Percentiles rank a stretch among this genome's conserved stretches.
phyloP scores from a whole-genome alignment of 2,113 vertebrate genomes.

The Eclectus roratus region DNA sequence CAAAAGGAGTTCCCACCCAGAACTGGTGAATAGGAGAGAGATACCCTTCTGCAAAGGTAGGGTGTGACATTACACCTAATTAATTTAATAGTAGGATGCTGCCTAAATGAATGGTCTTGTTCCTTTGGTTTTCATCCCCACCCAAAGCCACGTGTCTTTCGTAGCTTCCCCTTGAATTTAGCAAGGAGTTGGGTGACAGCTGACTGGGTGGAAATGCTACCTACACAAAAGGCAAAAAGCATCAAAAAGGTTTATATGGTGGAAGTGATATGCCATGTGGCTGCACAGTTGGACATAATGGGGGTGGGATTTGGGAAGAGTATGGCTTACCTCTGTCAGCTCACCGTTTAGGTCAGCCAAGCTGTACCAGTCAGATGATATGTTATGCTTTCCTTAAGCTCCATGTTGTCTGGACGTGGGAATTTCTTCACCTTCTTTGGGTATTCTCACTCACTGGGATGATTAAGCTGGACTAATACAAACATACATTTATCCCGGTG shows the following conservation, averaged over 20 bases:
- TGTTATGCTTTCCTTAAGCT: background rate
- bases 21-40: background rate
- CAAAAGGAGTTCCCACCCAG: background rate
- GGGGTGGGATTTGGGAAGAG: background rate
- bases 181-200: background rate
- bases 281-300: accelerated
- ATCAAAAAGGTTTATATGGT: background rate
- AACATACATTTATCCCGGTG: background rate
- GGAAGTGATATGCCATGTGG: background rate
- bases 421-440: background rate
- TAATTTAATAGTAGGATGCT: constrained; percentile 54
- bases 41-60: background rate
- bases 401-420: background rate
- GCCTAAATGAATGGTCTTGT: constrained; percentile 1
- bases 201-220: background rate
- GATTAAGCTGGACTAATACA: background rate
- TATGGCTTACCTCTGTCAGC: background rate
- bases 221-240: background rate
- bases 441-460: background rate
- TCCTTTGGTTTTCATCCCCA: constrained; percentile 20
- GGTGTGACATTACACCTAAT: background rate
- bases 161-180: background rate
- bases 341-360: background rate
- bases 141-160: background rate
- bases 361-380: background rate